Evolutionary conservation across 1,140 invertebrate genomes (phyloP).

Genomic region (Elysia chlorotica): DNA sequence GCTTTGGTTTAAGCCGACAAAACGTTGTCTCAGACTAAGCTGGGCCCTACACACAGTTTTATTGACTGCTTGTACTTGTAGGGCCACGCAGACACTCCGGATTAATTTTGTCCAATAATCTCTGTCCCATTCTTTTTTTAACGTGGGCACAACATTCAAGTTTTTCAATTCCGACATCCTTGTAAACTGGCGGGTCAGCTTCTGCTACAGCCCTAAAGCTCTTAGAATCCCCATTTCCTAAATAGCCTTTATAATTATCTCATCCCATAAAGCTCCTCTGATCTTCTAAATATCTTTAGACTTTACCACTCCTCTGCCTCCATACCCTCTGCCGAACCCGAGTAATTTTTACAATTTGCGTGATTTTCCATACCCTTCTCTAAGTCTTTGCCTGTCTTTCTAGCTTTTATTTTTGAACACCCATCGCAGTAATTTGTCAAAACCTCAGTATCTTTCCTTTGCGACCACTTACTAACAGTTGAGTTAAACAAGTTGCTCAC

Average conservation of each 20-base stretch:
- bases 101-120: constrained; percentile 17
- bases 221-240: constrained; percentile 22
- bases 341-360: constrained; percentile 7
- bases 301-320: constrained; percentile 20
- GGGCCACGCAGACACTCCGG: no score
- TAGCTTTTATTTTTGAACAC: no score
- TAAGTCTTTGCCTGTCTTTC: no score
- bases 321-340: constrained; percentile 8
- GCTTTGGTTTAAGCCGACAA: background rate
- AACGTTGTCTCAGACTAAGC: background rate
- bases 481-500: no score
- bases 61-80: no score
- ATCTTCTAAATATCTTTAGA: constrained; percentile 5
- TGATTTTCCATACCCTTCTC: no score
- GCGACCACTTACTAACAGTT: no score
- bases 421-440: no score
- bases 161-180: background rate
- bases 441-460: no score
- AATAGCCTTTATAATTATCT: constrained; percentile 17
- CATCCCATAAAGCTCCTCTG: background rate
- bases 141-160: constrained; percentile 16
- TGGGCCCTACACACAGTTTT: no score
- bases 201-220: constrained; percentile 1
- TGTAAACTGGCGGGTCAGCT: constrained; percentile 20
- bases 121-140: constrained; percentile 21